Evolutionary conservation across 2,888 invertebrate species (phyloP), one percentile per base, ranked within the genome.

Genomic region (Loripinus fragilis): DNA sequence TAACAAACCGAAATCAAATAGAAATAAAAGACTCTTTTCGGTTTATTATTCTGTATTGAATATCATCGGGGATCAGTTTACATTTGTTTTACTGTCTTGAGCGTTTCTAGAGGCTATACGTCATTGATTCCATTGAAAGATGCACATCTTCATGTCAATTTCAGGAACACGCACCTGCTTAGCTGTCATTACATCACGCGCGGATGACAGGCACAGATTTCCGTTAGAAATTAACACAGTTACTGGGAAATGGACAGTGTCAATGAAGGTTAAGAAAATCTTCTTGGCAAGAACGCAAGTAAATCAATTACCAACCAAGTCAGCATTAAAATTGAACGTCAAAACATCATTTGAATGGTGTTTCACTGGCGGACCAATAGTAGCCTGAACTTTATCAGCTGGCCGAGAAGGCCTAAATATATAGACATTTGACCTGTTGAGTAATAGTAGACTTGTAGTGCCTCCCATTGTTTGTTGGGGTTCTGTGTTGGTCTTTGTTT

Each of bases 131-230:
- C 33, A 68, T 41, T 48, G 69, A 74, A 68, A 41, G 60, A 55
- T 41, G 69, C 69, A 60, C 55, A 60, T 38, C 55, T 68, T 69
- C 60, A 42, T 69, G 74, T 74, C 74, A 74, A 64, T 74, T 74
- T 74, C 74, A 41, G 35, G 60, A 74, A 52, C 75, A 69, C 70
- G 75, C 75, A 75, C 75, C 75, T 75, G 75, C 75, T 75, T 35
- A 48, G 42, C 66, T 75, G 75, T 70, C 75, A 75, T 38, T 48
- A 70, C 65, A 75, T 70, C 75, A 75, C 75, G 75, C 70, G 75
- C 70, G 45, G 64, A 25, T 71, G 75, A 75, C 75, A 75, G 65
- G 48, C 38, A 48, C 75, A 33, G 38, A 50, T 35, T 69, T 60
- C 38, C 48, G 60, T 25, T 64, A 45, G 75, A 48, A 70, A 75